phyloP scores from a whole-genome alignment of 1,140 invertebrate species.

The Carcinoscorpius rotundicauda region DNA sequence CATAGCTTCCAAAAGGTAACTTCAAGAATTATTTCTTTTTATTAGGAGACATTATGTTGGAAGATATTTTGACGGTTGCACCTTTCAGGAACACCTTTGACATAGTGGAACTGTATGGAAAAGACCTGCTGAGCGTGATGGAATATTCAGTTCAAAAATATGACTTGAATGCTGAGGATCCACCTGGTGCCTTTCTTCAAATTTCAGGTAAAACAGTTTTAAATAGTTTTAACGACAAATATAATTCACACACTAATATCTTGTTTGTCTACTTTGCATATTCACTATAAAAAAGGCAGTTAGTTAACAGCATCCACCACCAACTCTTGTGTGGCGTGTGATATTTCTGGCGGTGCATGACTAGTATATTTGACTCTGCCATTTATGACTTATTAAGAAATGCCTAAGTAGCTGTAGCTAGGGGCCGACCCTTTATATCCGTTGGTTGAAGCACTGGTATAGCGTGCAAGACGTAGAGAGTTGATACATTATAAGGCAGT shows the following conservation, averaged over 20 bases:
- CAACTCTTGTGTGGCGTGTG: not conserved
- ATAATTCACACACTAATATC: conserved; percentile 5
- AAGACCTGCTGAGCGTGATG: conserved; percentile 44
- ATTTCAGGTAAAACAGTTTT: conserved; percentile 35
- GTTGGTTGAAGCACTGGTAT: too few species aligned
- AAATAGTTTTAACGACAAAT: conserved; percentile 29
- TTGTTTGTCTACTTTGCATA: conserved; percentile 13
- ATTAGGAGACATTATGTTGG: conserved; percentile 48
- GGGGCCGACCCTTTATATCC: too few species aligned
- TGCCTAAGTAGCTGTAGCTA: too few species aligned
- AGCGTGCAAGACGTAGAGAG: too few species aligned
- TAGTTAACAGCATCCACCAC: not conserved
- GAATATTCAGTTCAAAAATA: conserved; percentile 45
- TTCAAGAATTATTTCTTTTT: conserved; percentile 9
- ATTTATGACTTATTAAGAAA: too few species aligned
- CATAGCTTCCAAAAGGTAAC: too few species aligned
- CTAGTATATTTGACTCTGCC: too few species aligned
- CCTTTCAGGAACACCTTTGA: conserved; percentile 60
- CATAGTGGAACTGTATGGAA: conserved; percentile 47
- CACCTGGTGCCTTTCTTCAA: conserved; percentile 47
- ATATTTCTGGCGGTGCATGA: not conserved
- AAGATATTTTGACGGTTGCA: conserved; percentile 47
- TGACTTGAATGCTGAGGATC: conserved; percentile 38
- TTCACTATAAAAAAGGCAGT: conserved; percentile 5
- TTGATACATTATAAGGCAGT: too few species aligned